Conservation (phyloP, 2,113 vertebrate genomes). For the Onychostruthus taczanowskii region DNA sequence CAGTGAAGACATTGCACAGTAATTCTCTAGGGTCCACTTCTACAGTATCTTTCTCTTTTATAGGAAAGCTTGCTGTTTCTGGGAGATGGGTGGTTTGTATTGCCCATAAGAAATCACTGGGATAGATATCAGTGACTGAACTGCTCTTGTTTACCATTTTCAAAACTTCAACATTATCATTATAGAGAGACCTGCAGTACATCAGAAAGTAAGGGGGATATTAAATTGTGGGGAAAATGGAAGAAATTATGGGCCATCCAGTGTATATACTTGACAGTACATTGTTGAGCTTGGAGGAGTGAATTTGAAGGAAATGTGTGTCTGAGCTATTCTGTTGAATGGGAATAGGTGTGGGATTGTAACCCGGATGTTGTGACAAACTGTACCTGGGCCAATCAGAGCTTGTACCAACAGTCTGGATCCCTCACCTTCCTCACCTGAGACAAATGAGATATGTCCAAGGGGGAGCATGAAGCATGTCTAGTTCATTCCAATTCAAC, state of each 20-base stretch:
- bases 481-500: neutral
- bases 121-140: neutral
- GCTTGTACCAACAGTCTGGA: neutral
- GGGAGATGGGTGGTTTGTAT: neutral
- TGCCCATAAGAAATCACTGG: neutral
- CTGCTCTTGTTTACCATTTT: neutral
- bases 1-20: neutral
- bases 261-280: neutral
- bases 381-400: neutral
- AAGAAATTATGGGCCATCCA: neutral
- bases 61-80: neutral
- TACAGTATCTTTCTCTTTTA: neutral
- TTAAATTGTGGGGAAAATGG: neutral
- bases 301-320: neutral
- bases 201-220: neutral
- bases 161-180: neutral
- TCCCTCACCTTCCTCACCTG: neutral
- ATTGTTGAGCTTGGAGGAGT: neutral
- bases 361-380: neutral
- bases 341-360: neutral
- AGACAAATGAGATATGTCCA: neutral
- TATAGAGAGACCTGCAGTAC: neutral
- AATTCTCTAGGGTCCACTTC: neutral
- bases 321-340: neutral
- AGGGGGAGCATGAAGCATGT: fast-evolving